These are phyloP conservation scores for Formica aserva DNA, from an alignment of 2,888 invertebrate species.

Conservation along the genomic window DNA sequence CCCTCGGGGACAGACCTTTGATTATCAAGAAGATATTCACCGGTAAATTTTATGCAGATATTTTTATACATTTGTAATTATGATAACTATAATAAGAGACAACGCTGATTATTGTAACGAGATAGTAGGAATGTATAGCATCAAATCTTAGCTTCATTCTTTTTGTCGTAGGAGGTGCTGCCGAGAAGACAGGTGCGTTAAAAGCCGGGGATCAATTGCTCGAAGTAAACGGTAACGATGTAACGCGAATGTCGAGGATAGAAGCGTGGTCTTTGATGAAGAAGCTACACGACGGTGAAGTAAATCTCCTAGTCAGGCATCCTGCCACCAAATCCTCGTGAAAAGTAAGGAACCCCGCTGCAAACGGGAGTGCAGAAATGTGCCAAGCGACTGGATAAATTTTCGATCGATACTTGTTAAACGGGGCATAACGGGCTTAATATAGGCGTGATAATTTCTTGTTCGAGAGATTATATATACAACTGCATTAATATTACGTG, in stretches of 20 bases:
- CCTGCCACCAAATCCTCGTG: conserved; percentile 85
- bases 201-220: conserved; percentile 95
- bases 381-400: conserved; percentile 38
- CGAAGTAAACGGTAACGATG: conserved; percentile 93
- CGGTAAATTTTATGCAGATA: conserved; percentile 87
- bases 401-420: conserved; percentile 36
- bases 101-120: background rate
- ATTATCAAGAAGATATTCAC: conserved; percentile 97
- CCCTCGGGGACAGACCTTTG: conserved; percentile 95
- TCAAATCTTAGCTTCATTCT: background rate
- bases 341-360: conserved; percentile 77
- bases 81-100: background rate
- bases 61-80: background rate
- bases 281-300: conserved; percentile 94
- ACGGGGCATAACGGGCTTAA: conserved; percentile 13
- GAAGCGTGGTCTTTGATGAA: conserved; percentile 98
- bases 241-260: conserved; percentile 94
- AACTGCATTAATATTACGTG: background rate
- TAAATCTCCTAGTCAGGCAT: conserved; percentile 88
- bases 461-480: conserved; percentile 15
- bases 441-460: conserved; percentile 21
- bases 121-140: background rate
- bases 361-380: conserved; percentile 26
- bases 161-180: conserved; percentile 91
- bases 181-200: conserved; percentile 94